Percentiles rank a stretch among this genome's conserved stretches.
Evolutionary conservation across 2,797 vertebrate genomes (phyloP).

Genomic region (Nasua narica): DNA sequence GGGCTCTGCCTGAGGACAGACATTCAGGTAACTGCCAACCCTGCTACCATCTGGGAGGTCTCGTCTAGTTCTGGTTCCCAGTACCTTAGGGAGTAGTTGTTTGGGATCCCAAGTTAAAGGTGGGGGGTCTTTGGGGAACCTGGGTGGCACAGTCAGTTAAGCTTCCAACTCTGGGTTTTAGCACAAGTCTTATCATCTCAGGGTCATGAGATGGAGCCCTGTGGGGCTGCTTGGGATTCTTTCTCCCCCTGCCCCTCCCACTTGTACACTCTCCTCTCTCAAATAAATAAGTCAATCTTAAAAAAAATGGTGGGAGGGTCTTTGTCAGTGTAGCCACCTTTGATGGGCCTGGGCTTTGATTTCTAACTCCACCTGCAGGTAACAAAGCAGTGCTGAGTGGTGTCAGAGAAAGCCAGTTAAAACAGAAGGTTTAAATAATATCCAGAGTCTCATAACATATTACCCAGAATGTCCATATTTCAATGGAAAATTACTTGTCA

Average conservation of each 20-base stretch:
- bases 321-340: not conserved
- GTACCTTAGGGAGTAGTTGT: not conserved
- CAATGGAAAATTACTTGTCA: not conserved
- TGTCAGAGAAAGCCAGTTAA: not conserved
- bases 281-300: not conserved
- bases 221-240: not conserved
- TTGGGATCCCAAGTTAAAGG: not conserved
- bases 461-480: not conserved
- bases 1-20: not conserved
- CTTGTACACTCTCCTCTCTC: not conserved
- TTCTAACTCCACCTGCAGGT: not conserved
- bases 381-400: not conserved
- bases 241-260: not conserved
- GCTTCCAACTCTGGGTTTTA: not conserved
- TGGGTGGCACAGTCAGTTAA: not conserved
- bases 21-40: not conserved
- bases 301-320: not conserved
- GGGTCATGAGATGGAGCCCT: not conserved
- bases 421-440: not conserved
- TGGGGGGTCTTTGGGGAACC: rapidly evolving
- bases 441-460: not conserved
- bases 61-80: not conserved
- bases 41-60: not conserved
- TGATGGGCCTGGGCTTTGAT: not conserved
- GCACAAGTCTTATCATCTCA: not conserved